Percentiles rank a stretch among this genome's conserved stretches.
These are phyloP conservation scores for Cephus pygmeus DNA, from an alignment of 2,888 invertebrate genomes.

Conservation along the genomic window DNA sequence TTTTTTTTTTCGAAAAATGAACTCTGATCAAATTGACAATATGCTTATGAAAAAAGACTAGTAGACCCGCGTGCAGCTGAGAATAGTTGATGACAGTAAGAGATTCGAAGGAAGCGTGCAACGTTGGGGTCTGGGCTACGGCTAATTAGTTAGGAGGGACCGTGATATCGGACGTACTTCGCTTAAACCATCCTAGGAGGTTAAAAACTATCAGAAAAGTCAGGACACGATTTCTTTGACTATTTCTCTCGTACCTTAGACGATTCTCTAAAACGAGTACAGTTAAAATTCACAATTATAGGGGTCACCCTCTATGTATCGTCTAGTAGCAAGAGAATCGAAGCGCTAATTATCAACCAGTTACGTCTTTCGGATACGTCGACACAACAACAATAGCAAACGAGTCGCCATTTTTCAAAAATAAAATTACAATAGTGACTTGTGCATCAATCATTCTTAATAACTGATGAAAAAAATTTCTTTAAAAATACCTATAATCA, in stretches of 20 bases:
- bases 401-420: neutral
- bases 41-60: conserved; percentile 51
- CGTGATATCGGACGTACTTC: conserved; percentile 68
- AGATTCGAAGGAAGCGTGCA: conserved; percentile 58
- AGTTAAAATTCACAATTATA: no score
- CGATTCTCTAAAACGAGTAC: no score
- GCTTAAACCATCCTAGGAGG: conserved; percentile 60
- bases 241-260: no score
- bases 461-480: no score
- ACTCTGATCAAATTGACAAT: no score
- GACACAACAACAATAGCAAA: no score
- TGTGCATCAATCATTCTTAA: neutral
- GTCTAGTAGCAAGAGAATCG: no score
- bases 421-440: neutral
- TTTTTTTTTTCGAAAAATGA: neutral
- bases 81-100: conserved; percentile 33
- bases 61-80: conserved; percentile 62
- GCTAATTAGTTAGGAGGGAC: conserved; percentile 68
- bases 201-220: conserved; percentile 47
- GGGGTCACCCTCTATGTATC: no score
- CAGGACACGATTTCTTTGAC: conserved; percentile 8
- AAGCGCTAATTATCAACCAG: no score
- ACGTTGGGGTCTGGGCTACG: conserved; percentile 62
- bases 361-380: no score
- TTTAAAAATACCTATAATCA: no score